These are phyloP conservation scores for Peromyscus aztecus DNA, from an alignment of 2,797 vertebrate genomes.

Conservation along the genomic window DNA sequence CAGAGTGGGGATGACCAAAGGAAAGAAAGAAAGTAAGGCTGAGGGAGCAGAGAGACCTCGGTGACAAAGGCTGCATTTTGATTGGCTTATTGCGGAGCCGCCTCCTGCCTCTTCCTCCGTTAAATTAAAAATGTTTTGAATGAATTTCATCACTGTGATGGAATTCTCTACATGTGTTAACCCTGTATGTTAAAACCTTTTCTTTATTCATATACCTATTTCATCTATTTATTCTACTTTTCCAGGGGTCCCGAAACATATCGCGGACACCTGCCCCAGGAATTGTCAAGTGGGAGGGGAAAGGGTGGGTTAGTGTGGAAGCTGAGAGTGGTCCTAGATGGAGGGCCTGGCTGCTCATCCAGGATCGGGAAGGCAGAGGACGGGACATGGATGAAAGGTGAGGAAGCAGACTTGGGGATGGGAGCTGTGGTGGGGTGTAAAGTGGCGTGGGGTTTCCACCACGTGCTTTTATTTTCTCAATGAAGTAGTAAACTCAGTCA, in stretches of 20 bases:
- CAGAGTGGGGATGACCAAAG: not conserved
- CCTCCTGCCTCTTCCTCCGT: not conserved
- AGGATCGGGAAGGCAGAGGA: not conserved
- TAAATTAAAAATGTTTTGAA: not conserved
- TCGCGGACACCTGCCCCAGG: not conserved
- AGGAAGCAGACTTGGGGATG: not conserved
- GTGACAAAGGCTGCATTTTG: not conserved
- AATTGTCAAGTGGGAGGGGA: not conserved
- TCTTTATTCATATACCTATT: not conserved
- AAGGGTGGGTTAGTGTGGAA: not conserved
- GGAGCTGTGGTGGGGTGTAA: not conserved
- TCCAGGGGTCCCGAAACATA: not conserved
- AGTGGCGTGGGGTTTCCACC: not conserved
- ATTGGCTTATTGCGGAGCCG: too few species aligned
- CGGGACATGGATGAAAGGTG: too few species aligned
- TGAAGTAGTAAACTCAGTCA: conserved; percentile 5
- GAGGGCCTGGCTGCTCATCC: not conserved
- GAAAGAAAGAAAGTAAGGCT: not conserved
- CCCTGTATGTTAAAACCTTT: not conserved
- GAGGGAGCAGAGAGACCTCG: not conserved
- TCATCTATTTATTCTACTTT: not conserved
- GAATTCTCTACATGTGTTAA: not conserved
- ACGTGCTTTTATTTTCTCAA: conserved; percentile 5
- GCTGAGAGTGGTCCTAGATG: not conserved
- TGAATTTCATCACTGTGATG: not conserved